Conservation (phyloP, 2,797 vertebrate genomes). For the Fistularia tabacaria region DNA sequence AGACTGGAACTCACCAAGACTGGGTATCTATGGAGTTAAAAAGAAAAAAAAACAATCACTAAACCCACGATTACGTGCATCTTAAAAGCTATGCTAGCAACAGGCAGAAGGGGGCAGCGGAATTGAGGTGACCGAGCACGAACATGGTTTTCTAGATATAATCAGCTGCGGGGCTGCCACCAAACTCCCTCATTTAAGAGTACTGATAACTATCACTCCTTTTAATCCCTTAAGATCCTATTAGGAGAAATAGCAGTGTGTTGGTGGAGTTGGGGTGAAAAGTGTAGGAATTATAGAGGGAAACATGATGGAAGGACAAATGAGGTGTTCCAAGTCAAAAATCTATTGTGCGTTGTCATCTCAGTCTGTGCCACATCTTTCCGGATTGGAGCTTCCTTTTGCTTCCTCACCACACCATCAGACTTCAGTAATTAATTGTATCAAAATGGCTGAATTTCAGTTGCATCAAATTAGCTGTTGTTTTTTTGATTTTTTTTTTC, state of each 20-base stretch:
- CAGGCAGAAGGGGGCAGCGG: slow-evolving; percentile 45
- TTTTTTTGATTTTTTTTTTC: too few species aligned
- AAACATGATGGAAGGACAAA: slow-evolving; percentile 36
- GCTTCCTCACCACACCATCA: too few species aligned
- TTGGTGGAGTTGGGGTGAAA: slow-evolving; percentile 4
- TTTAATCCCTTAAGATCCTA: not conserved
- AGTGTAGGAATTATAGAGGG: slow-evolving; percentile 30
- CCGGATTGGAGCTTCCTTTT: too few species aligned
- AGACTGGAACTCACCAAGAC: slow-evolving; percentile 38
- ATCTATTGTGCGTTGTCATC: not conserved
- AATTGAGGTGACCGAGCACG: slow-evolving; percentile 15
- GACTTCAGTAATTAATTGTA: too few species aligned
- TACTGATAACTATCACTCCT: not conserved
- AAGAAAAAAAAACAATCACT: slow-evolving; percentile 6
- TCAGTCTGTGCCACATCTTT: too few species aligned
- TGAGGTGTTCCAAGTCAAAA: slow-evolving; percentile 33
- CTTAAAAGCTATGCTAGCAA: not conserved
- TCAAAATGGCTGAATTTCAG: too few species aligned
- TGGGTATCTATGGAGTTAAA: slow-evolving; percentile 39
- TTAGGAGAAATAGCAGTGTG: slow-evolving; percentile 3
- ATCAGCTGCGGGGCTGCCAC: too few species aligned
- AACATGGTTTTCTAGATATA: not conserved
- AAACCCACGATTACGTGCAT: not conserved
- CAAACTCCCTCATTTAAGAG: too few species aligned
- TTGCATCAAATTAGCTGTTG: too few species aligned